phyloP scores from a whole-genome alignment of 2,113 vertebrate genomes.

The Tyto alba region DNA sequence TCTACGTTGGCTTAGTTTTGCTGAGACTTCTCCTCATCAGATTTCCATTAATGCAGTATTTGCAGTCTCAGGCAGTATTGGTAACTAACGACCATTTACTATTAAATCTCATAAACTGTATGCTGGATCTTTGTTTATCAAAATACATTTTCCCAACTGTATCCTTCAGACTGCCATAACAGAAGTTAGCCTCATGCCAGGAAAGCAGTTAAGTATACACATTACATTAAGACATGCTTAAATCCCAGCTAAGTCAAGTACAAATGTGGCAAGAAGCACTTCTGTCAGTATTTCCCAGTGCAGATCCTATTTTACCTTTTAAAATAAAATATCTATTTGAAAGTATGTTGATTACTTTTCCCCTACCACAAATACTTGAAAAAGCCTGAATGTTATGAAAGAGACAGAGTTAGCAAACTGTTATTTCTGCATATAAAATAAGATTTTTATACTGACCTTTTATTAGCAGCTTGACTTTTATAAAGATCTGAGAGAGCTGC shows the following conservation, averaged over 20 bases:
- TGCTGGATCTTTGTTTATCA: neutral
- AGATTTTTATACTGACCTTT: neutral
- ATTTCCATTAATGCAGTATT: neutral
- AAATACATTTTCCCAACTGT: neutral
- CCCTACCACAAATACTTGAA: neutral
- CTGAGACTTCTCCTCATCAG: neutral
- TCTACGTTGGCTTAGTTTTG: neutral
- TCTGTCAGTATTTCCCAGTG: neutral
- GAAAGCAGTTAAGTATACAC: neutral
- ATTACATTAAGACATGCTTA: neutral
- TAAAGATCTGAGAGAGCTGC: neutral
- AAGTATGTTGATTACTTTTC: neutral
- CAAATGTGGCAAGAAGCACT: neutral
- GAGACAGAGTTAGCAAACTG: neutral
- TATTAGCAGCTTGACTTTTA: constrained; percentile 3
- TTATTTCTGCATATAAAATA: neutral
- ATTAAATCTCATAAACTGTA: neutral
- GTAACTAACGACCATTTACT: neutral
- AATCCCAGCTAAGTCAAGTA: neutral
- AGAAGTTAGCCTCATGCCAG: neutral
- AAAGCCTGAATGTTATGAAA: neutral
- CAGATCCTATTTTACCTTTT: neutral
- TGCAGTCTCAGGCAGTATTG: neutral
- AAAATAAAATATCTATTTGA: neutral
- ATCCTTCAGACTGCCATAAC: neutral